Percentiles rank a stretch among this genome's conserved stretches.
phyloP scores from a whole-genome alignment of 2,113 vertebrate genomes.

The Boleophthalmus pectinirostris region DNA sequence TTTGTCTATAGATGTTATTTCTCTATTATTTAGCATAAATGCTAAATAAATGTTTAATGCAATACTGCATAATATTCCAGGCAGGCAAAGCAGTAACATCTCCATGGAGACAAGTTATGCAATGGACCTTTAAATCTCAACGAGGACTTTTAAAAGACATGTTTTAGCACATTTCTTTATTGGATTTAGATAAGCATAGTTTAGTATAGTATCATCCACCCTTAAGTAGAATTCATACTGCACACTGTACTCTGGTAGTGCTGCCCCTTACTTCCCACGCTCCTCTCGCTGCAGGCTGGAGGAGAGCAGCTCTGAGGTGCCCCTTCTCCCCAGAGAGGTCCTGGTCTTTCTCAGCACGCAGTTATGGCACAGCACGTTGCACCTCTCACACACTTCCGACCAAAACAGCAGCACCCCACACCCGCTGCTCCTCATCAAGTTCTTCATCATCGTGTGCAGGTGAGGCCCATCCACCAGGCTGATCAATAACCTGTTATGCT shows the following conservation, averaged over 20 bases:
- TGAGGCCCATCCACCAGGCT: conserved; percentile 41
- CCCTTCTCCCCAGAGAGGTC: conserved; percentile 83
- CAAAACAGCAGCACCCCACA: conserved; percentile 71
- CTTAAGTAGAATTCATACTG: conserved; percentile 29
- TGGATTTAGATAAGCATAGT: too few relatives aligned
- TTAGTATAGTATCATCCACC: too few relatives aligned
- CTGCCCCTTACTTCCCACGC: conserved; percentile 2
- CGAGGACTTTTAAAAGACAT: too few relatives aligned
- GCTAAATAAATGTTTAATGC: too few relatives aligned
- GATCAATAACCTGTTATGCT: not conserved
- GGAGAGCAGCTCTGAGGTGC: conserved; percentile 83
- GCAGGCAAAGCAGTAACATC: too few relatives aligned
- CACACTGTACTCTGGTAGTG: conserved; percentile 7
- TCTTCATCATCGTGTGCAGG: conserved; percentile 94
- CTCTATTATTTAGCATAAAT: too few relatives aligned
- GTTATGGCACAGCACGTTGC: conserved; percentile 75
- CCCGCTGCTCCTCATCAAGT: conserved; percentile 88
- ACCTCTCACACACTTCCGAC: conserved; percentile 60
- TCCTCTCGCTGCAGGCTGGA: conserved; percentile 76
- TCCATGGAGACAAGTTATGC: too few relatives aligned
- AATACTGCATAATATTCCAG: too few relatives aligned
- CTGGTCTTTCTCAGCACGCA: conserved; percentile 83
- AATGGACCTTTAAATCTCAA: too few relatives aligned
- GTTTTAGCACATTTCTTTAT: too few relatives aligned
- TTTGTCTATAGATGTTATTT: too few relatives aligned